These are phyloP conservation scores for Lipotes vexillifer DNA, from an alignment of 2,113 vertebrate genomes.

Conservation along the genomic window DNA sequence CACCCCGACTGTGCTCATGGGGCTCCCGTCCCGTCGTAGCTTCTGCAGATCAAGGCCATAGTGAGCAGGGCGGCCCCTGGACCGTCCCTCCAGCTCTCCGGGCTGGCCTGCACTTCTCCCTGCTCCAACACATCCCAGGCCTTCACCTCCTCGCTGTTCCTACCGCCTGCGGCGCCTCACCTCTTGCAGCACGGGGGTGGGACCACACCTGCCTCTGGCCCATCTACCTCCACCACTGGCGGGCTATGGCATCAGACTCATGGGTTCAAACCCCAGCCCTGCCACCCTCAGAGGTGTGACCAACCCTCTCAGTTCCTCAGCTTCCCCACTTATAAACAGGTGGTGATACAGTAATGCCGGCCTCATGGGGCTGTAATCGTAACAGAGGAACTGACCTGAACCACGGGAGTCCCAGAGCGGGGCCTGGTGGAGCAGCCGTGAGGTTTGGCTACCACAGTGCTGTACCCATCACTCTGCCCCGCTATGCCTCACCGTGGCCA, in stretches of 20 bases:
- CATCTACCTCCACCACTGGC: rapidly evolving
- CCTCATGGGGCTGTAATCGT: rapidly evolving
- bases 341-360: rapidly evolving
- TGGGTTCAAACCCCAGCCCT: background rate
- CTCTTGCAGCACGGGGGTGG: rapidly evolving
- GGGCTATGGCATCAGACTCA: background rate
- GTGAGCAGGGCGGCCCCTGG: rapidly evolving
- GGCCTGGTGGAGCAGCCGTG: rapidly evolving
- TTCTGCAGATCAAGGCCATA: background rate
- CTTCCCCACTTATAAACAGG: background rate
- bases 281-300: rapidly evolving
- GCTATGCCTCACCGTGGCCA: rapidly evolving
- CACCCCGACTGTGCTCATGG: rapidly evolving
- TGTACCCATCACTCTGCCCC: rapidly evolving
- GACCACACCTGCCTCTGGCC: background rate
- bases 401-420: rapidly evolving
- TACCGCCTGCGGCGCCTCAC: rapidly evolving
- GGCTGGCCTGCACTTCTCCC: background rate
- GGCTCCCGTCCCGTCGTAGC: rapidly evolving
- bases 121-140: rapidly evolving
- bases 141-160: background rate
- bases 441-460: rapidly evolving
- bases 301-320: rapidly evolving
- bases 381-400: too few species aligned
- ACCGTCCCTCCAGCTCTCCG: rapidly evolving